Evolutionary conservation across 2,888 invertebrate species (phyloP).

Genomic region (Megastigmus dorsalis): DNA sequence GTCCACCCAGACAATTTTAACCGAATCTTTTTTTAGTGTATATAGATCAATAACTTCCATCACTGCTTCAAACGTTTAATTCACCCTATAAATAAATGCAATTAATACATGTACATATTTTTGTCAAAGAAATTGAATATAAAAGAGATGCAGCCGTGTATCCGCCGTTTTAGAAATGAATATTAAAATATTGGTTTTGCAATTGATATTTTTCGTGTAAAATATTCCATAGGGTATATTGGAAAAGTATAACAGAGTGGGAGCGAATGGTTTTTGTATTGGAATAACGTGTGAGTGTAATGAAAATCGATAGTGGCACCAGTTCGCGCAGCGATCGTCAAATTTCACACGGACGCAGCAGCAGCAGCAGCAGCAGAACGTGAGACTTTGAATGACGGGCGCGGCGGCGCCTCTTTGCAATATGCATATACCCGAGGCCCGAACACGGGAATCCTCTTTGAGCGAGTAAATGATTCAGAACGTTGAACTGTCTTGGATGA

Average conservation of each 20-base stretch:
- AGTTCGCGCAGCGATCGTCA: constrained; percentile 42
- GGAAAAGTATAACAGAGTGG: neutral
- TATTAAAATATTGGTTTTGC: too few species aligned
- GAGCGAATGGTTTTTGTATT: neutral
- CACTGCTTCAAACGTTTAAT: too few species aligned
- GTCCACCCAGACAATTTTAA: too few species aligned
- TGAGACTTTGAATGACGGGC: constrained; percentile 69
- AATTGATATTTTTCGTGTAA: too few species aligned
- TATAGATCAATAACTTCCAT: too few species aligned
- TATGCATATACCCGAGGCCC: constrained; percentile 68
- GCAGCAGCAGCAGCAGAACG: too few species aligned
- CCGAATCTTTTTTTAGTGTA: too few species aligned
- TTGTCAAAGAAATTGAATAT: too few species aligned
- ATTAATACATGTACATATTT: too few species aligned
- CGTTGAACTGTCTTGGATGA: constrained; percentile 67
- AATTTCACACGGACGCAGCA: constrained; percentile 27
- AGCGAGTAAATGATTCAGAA: constrained; percentile 69
- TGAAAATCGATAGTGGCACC: constrained; percentile 30
- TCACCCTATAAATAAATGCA: too few species aligned
- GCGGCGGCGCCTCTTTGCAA: constrained; percentile 69
- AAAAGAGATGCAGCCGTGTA: too few species aligned
- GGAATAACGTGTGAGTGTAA: neutral
- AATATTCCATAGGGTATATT: neutral
- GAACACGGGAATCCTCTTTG: constrained; percentile 73
- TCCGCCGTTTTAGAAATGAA: too few species aligned